Base-by-base conservation (phyloP, 2,888 invertebrate species). In the Lycocerus yunnanus region DNA sequence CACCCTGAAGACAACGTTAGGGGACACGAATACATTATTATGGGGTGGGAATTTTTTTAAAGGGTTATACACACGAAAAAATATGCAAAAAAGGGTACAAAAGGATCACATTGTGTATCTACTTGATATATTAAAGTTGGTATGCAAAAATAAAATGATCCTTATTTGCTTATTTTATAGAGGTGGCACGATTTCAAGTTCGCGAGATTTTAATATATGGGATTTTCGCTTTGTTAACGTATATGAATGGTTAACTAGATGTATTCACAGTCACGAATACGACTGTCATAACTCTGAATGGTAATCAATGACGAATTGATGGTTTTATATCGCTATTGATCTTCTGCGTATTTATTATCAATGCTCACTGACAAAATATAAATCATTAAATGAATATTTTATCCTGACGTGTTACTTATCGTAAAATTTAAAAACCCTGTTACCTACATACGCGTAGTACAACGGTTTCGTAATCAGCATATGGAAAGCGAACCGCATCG, bases 181-280 rank as follows among this genome's bases (percentile, higher is more conserved):
- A 77, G 75, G 73, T 71, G 21, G 72, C 65, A 72, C 59, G 61
- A 27, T 69, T 72, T 74, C 67, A 24, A 65, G 71, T 66, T 61
- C 72, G 71, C 74, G 74, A 78, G 78, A 80, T 81, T 82, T 83
- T 84, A 84, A 86, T 86, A 85, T 85, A 85, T 85, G 85, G 84
- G 84, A 85, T 86, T 85, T 82, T 78, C 82, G 84, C 84, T 84
- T 85, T 86, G 86, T 84, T 84, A 82, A 74, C 72, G 69, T 83
- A 81, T 84, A 86, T 87, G 87, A 87, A 87, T 87, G 87, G 85
- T 83, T 87, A 87, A 87, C 87, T 87, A 87, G 87, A 86, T 86
- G 86, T 86, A 87, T 87, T 87, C 86, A 87, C 80, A 81, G 84
- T 84, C 85, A 85, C 86, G 86, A 85, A 86, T 85, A 81, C 84